These are phyloP conservation scores for Microtus richardsoni DNA, from an alignment of 2,113 vertebrate genomes.

Conservation along the genomic window DNA sequence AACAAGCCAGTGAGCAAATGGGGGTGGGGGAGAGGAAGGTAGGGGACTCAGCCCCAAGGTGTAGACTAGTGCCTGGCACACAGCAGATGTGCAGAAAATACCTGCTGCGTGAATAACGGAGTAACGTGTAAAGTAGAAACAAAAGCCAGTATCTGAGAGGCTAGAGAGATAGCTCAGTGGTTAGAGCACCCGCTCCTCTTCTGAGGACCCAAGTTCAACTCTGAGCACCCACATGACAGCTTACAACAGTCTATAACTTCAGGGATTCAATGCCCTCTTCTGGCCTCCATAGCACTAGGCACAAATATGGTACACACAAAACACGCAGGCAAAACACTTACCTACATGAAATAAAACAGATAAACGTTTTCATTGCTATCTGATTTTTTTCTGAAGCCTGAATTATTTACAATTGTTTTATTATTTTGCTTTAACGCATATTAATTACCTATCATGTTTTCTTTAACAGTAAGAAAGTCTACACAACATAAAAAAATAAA, in stretches of 20 bases:
- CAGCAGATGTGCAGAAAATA: background rate
- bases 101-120: background rate
- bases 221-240: background rate
- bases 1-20: background rate
- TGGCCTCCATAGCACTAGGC: background rate
- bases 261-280: background rate
- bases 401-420: background rate
- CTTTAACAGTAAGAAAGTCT: conserved; percentile 27
- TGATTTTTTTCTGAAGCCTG: background rate
- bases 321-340: background rate
- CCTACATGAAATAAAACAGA: background rate
- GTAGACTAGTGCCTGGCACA: background rate
- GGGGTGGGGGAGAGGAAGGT: background rate
- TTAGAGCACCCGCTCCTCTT: background rate
- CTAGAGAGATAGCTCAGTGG: background rate
- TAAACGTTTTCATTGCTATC: background rate
- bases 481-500: background rate
- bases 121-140: background rate
- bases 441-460: background rate
- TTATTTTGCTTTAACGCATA: background rate
- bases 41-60: background rate
- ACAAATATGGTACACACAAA: background rate
- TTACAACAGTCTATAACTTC: background rate
- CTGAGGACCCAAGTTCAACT: background rate
- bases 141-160: background rate